Evolutionary conservation across 2,113 vertebrate species (phyloP).

Genomic region (Psilopsiagon aymara): DNA sequence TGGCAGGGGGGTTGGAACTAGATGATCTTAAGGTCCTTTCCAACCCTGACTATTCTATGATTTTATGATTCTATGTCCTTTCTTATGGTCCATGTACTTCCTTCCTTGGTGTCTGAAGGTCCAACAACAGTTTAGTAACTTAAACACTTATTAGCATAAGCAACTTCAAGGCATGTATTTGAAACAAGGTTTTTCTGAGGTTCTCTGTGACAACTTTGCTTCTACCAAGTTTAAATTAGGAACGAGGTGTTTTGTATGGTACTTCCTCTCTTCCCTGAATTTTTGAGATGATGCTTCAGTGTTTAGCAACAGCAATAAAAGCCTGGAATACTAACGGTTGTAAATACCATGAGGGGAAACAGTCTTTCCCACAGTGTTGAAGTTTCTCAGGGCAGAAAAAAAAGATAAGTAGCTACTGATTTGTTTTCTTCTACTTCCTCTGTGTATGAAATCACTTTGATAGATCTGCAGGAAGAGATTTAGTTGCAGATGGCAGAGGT

Average conservation of each 20-base stretch:
- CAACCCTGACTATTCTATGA: too few relatives aligned
- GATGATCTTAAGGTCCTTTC: too few relatives aligned
- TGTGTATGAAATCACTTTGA: constrained; percentile 88
- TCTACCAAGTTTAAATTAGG: neutral
- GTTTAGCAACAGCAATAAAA: neutral
- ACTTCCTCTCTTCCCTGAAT: neutral
- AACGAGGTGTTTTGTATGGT: neutral
- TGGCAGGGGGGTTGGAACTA: too few relatives aligned
- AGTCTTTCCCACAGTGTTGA: constrained; percentile 34
- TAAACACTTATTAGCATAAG: neutral
- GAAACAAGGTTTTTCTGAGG: neutral
- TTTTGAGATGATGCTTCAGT: neutral
- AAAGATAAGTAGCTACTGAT: constrained; percentile 60
- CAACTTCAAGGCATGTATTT: neutral
- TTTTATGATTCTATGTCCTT: neutral
- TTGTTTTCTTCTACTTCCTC: constrained; percentile 79
- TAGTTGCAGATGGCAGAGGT: constrained; percentile 98
- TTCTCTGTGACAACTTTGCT: neutral
- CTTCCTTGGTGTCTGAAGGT: neutral
- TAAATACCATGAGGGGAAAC: neutral
- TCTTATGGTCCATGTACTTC: neutral
- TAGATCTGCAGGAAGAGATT: constrained; percentile 95
- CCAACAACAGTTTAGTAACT: neutral
- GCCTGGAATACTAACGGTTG: neutral
- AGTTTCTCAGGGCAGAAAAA: constrained; percentile 58